Conservation (phyloP, 2,113 vertebrate species). For the Ageneiosus marmoratus region DNA sequence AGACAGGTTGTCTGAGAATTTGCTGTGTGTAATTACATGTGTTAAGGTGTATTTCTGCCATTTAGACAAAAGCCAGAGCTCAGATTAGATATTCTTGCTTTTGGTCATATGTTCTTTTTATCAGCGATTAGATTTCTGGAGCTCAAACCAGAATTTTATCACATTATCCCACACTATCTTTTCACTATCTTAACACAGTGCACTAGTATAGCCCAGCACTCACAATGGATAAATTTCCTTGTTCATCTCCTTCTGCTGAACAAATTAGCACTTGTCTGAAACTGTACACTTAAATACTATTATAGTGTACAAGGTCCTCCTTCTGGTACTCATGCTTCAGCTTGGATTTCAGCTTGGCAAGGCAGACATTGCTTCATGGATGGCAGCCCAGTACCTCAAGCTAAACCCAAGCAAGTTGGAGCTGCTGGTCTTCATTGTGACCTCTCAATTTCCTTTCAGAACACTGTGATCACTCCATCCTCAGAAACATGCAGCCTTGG, state of each 20-base stretch:
- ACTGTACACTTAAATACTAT: too few species aligned
- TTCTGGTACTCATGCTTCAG: too few species aligned
- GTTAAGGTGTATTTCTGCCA: constrained; percentile 27
- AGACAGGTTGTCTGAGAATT: neutral
- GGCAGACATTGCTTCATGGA: too few species aligned
- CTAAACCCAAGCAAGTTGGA: too few species aligned
- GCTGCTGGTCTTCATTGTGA: too few species aligned
- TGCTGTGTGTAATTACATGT: constrained; percentile 5
- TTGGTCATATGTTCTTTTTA: constrained; percentile 8
- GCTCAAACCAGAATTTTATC: constrained; percentile 1
- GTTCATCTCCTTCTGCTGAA: neutral
- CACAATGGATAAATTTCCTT: neutral
- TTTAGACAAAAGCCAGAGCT: constrained; percentile 33
- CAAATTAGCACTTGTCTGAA: neutral
- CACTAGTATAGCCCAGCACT: neutral
- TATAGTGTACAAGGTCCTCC: too few species aligned
- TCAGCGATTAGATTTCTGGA: constrained; percentile 2
- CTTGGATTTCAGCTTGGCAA: too few species aligned
- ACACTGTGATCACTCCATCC: too few species aligned
- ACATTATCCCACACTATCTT: neutral
- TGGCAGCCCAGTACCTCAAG: too few species aligned
- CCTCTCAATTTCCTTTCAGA: too few species aligned
- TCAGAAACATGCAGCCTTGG: too few species aligned
- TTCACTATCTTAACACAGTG: neutral
- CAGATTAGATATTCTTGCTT: constrained; percentile 25